Conservation (phyloP, 2,888 invertebrate genomes). For the Ophion obscuratus region DNA sequence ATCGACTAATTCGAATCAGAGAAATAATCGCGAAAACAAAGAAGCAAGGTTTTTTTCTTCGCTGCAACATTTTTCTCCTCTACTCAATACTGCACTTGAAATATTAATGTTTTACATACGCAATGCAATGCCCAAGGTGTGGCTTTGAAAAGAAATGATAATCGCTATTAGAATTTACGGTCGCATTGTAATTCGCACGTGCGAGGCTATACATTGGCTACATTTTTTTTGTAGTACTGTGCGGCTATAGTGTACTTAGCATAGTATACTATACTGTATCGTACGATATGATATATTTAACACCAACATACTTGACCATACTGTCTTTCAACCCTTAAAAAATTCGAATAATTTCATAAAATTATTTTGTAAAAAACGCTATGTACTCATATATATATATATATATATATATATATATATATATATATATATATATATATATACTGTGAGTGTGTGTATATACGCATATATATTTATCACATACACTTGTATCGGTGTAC, state of each 20-base stretch:
- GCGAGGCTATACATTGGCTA: constrained; percentile 33
- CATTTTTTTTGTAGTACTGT: constrained; percentile 51
- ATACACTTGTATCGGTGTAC: neutral
- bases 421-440: constrained; percentile 9
- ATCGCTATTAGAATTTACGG: neutral
- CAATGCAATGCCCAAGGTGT: constrained; percentile 36
- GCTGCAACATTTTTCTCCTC: constrained; percentile 31
- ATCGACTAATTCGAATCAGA: neutral
- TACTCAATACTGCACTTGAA: constrained; percentile 19
- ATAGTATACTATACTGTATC: constrained; percentile 32
- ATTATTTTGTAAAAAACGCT: constrained; percentile 42
- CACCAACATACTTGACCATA: constrained; percentile 54
- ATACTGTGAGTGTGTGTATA: neutral
- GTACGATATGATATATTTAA: constrained; percentile 53
- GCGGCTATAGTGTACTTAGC: constrained; percentile 33
- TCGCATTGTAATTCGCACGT: constrained; percentile 31
- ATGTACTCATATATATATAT: constrained; percentile 1
- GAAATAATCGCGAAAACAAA: neutral
- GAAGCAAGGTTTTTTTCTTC: neutral
- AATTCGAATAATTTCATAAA: constrained; percentile 56
- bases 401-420: neutral
- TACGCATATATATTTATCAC: constrained; percentile 32
- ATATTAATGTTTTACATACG: constrained; percentile 33
- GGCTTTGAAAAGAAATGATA: constrained; percentile 1
- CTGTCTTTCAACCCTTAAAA: constrained; percentile 58